A percentile compares a stretch with the other conserved stretches of the same genome.
Evolutionary conservation across 2,113 vertebrate species (phyloP).

Genomic region (Eidolon helvum): DNA sequence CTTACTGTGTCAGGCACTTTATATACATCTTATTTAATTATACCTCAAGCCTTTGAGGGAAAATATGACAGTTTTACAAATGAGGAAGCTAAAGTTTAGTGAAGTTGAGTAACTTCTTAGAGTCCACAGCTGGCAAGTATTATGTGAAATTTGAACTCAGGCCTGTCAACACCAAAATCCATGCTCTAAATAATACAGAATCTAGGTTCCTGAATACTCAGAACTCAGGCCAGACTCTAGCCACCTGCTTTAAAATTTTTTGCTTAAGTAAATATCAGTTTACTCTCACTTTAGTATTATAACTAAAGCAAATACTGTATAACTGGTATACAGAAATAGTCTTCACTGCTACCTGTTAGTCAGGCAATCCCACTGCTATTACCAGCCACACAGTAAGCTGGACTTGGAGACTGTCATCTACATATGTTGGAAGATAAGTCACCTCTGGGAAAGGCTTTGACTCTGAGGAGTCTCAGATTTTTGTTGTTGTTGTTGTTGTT

Average conservation of each 20-base stretch:
- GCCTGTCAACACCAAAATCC: background rate
- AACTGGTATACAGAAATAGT: background rate
- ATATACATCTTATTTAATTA: background rate
- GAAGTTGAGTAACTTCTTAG: background rate
- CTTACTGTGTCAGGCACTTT: background rate
- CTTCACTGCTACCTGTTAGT: background rate
- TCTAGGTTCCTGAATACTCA: background rate
- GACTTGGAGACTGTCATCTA: background rate
- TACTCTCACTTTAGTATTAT: background rate
- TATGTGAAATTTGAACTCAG: background rate
- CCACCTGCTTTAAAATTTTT: background rate
- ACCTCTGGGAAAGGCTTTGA: background rate
- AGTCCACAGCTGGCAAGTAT: background rate
- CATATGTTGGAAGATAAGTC: background rate
- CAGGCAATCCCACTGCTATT: background rate
- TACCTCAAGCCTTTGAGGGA: background rate
- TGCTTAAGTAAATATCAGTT: background rate
- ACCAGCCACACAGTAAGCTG: background rate
- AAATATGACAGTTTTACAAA: background rate
- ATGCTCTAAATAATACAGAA: background rate
- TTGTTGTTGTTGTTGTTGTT: no score
- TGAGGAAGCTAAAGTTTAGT: background rate
- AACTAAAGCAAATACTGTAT: constrained; percentile 4
- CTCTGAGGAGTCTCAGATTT: background rate
- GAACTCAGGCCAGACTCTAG: background rate